Conservation (phyloP, 1,140 invertebrate species). For the Chironomus striatipennis region DNA sequence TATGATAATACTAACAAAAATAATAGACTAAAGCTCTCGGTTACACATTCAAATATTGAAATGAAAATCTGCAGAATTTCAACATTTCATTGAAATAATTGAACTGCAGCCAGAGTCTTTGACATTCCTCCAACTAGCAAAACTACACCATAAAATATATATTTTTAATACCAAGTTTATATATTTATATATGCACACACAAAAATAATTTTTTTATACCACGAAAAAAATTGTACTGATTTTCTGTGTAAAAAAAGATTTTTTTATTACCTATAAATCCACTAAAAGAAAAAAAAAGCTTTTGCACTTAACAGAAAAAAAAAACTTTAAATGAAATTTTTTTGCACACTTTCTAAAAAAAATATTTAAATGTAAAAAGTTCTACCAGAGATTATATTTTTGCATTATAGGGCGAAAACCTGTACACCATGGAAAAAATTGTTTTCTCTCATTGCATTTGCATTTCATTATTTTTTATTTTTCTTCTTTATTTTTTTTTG, state of each 20-base stretch:
- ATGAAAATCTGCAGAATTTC: neutral
- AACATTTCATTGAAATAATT: conserved; percentile 4
- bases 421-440: neutral
- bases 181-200: conserved; percentile 4
- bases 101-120: neutral
- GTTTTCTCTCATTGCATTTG: neutral
- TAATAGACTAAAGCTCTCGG: neutral
- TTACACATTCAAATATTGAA: neutral
- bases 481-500: neutral
- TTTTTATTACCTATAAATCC: neutral
- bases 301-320: neutral
- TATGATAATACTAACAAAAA: too few relatives aligned
- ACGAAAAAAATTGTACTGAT: conserved; percentile 21
- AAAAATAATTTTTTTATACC: neutral
- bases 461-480: neutral
- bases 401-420: neutral
- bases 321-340: neutral
- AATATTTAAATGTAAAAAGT: conserved; percentile 11
- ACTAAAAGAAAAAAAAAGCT: neutral
- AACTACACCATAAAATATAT: neutral
- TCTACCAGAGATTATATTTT: neutral
- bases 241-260: neutral
- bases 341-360: neutral
- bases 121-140: neutral
- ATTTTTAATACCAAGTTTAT: neutral